Conservation (phyloP, 1,140 invertebrate genomes). For the Glomeris maerens region DNA sequence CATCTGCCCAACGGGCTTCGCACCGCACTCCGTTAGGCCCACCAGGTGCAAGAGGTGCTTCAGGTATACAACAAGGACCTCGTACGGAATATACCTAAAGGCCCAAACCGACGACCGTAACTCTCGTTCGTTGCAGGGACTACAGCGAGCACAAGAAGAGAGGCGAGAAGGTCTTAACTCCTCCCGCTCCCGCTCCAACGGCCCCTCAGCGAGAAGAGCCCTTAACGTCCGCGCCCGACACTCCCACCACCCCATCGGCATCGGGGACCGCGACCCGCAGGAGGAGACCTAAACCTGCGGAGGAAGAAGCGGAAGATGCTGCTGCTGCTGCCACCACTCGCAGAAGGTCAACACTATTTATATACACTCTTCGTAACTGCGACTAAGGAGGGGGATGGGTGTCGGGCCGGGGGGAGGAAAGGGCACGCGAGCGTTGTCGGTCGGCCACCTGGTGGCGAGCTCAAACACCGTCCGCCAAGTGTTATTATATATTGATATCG, state of each 20-base stretch:
- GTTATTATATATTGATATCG: no score
- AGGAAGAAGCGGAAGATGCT: constrained; percentile 12
- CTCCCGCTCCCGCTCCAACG: not conserved
- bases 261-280: constrained; percentile 16
- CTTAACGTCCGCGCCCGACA: not conserved
- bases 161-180: constrained; percentile 19
- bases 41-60: constrained; percentile 84
- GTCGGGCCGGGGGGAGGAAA: constrained; percentile 5
- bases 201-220: not conserved
- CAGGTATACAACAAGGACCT: constrained; percentile 38
- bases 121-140: constrained; percentile 39
- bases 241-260: constrained; percentile 7
- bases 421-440: no score
- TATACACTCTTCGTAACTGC: not conserved
- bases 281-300: constrained; percentile 3
- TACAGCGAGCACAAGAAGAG: constrained; percentile 71
- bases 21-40: constrained; percentile 82
- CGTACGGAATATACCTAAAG: constrained; percentile 6
- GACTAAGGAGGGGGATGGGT: constrained; percentile 3
- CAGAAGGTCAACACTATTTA: constrained; percentile 10
- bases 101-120: constrained; percentile 5
- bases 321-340: not conserved
- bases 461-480: no score
- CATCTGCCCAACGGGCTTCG: constrained; percentile 81
- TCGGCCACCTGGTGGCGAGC: no score